Evolutionary conservation across 1,140 invertebrate genomes (phyloP).

Genomic region (Choristoneura fumiferana): DNA sequence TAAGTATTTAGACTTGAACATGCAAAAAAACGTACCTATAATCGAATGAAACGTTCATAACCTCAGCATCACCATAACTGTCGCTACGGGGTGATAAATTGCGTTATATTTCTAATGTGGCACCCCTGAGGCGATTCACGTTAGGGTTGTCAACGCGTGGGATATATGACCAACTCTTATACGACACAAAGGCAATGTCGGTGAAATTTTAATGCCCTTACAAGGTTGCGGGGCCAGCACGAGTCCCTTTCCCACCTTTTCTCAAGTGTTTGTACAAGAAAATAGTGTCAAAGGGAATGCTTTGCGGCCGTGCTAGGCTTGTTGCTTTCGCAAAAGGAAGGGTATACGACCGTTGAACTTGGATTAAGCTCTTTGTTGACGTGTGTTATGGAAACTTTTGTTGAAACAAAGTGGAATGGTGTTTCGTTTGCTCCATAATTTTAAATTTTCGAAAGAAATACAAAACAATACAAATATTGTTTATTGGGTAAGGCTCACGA

Average conservation of each 20-base stretch:
- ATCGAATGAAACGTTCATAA: background rate
- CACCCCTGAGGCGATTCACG: constrained; percentile 23
- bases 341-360: constrained; percentile 1
- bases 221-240: background rate
- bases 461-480: too few relatives aligned
- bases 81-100: constrained; percentile 24
- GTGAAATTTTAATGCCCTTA: constrained; percentile 20
- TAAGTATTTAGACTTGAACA: too few relatives aligned
- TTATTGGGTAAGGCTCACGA: too few relatives aligned
- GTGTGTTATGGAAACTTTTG: constrained; percentile 8
- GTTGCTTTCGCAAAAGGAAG: background rate
- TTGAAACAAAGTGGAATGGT: too few relatives aligned
- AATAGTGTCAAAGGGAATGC: too few relatives aligned
- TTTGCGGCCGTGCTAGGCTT: constrained; percentile 1
- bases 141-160: constrained; percentile 21
- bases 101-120: constrained; percentile 27
- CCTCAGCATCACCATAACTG: constrained; percentile 32
- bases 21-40: background rate
- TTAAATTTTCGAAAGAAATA: too few relatives aligned
- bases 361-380: constrained; percentile 1
- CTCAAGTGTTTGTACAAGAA: background rate
- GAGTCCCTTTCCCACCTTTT: constrained; percentile 3
- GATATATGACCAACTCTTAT: constrained; percentile 19
- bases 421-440: too few relatives aligned
- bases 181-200: background rate